Evolutionary conservation across 2,888 invertebrate species (phyloP).

Genomic region (Caenorhabditis auriculariae): DNA sequence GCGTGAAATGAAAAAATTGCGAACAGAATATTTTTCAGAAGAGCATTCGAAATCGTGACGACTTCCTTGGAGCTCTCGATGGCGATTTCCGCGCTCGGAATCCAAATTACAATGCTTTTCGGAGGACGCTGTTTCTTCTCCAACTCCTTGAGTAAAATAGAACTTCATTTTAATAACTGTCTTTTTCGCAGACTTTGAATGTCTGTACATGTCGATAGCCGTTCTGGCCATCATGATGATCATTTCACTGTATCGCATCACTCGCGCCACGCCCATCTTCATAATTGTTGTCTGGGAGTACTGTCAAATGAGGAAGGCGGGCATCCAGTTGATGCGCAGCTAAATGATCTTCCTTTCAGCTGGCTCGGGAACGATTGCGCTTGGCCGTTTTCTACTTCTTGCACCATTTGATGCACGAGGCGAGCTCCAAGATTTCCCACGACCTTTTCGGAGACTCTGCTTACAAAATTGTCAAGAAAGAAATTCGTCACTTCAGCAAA

Average conservation of each 20-base stretch:
- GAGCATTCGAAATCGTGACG: too few species aligned
- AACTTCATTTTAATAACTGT: too few species aligned
- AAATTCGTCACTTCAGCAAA: not conserved
- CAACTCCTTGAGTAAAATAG: too few species aligned
- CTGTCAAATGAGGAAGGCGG: not conserved
- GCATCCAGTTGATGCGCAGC: not conserved
- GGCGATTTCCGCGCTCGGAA: too few species aligned
- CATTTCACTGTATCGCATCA: slow-evolving; percentile 3
- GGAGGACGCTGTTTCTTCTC: too few species aligned
- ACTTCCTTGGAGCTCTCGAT: too few species aligned
- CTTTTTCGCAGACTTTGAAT: too few species aligned
- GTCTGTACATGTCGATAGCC: not conserved
- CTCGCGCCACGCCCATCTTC: slow-evolving; percentile 5
- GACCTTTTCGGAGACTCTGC: slow-evolving; percentile 15
- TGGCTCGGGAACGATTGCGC: slow-evolving; percentile 20
- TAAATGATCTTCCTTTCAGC: slow-evolving; percentile 1
- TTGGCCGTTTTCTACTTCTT: slow-evolving; percentile 22
- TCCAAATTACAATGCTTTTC: too few species aligned
- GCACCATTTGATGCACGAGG: slow-evolving; percentile 10
- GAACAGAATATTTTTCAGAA: too few species aligned
- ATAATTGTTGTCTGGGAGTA: slow-evolving; percentile 8
- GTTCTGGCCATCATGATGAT: not conserved
- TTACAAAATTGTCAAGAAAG: slow-evolving; percentile 7
- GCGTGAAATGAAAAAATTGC: too few species aligned
- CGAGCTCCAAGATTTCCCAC: slow-evolving; percentile 6